These are phyloP conservation scores for Gisinianus flammeolus DNA, from an alignment of 2,888 invertebrate genomes.

Conservation along the genomic window DNA sequence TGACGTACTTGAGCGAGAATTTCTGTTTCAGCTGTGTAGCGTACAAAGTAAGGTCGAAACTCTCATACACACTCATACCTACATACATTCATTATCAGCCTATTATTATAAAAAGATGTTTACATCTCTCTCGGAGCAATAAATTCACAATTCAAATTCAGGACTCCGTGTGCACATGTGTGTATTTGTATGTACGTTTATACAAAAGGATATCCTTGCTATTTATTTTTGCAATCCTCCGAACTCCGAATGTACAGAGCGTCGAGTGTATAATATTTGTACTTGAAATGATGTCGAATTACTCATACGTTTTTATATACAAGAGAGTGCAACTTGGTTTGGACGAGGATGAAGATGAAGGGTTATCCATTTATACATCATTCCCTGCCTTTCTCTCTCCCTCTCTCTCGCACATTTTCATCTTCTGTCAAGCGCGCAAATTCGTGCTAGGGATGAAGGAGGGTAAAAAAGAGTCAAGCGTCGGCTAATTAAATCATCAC, in stretches of 20 bases:
- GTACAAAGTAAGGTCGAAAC: not conserved
- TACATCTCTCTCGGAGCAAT: not conserved
- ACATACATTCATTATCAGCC: conserved; percentile 8
- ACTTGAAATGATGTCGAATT: not conserved
- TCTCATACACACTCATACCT: not conserved
- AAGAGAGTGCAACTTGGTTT: not conserved
- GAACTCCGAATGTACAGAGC: not conserved
- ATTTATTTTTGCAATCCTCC: not conserved
- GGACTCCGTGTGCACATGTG: not conserved
- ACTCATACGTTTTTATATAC: not conserved
- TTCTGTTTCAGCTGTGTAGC: too few species aligned
- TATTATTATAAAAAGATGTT: not conserved
- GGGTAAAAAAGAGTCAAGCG: conserved; percentile 17
- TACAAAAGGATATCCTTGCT: not conserved
- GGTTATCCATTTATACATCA: not conserved
- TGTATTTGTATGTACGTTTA: not conserved
- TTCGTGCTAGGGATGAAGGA: conserved; percentile 8
- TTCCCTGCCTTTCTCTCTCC: not conserved
- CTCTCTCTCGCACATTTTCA: conserved; percentile 1
- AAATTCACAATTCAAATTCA: not conserved
- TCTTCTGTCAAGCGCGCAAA: not conserved
- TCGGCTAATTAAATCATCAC: conserved; percentile 41
- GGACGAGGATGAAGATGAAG: not conserved
- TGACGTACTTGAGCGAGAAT: too few species aligned
- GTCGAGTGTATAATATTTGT: not conserved